Percentiles rank a stretch among this genome's conserved stretches.
Conservation (phyloP, 1,140 invertebrate genomes). For the Ptiloglossa arizonensis region DNA sequence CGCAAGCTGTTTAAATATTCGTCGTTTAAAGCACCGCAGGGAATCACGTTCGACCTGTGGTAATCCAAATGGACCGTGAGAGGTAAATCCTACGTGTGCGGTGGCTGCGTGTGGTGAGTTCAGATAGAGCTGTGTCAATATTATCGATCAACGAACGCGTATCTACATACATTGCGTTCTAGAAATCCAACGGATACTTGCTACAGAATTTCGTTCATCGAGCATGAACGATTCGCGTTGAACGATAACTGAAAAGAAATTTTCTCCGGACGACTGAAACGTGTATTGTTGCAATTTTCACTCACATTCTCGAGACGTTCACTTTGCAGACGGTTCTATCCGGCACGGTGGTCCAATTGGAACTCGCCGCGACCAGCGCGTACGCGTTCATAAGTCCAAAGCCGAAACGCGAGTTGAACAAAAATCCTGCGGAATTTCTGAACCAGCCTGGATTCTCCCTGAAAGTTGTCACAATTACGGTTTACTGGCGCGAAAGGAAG, state of each 20-base stretch:
- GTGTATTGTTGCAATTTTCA: no score
- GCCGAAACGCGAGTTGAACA: conserved; percentile 91
- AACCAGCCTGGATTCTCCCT: conserved; percentile 88
- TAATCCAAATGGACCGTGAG: conserved; percentile 37
- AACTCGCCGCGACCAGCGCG: conserved; percentile 87
- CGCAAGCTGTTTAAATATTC: neutral
- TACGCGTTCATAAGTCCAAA: conserved; percentile 96
- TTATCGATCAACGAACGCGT: conserved; percentile 17
- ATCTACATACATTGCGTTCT: neutral
- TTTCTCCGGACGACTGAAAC: no score
- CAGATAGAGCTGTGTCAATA: neutral
- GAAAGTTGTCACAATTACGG: conserved; percentile 55
- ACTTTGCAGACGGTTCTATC: conserved; percentile 85
- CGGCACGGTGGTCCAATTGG: conserved; percentile 91
- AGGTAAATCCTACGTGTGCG: conserved; percentile 14
- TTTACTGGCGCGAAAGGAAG: conserved; percentile 7
- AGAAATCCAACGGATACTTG: neutral
- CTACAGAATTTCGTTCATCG: neutral
- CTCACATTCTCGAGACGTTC: conserved; percentile 29
- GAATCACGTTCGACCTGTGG: conserved; percentile 5
- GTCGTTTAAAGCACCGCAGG: neutral
- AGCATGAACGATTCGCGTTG: neutral
- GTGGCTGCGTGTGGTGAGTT: neutral
- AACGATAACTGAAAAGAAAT: neutral
- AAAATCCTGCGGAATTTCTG: conserved; percentile 87